Percentiles rank a stretch among this genome's conserved stretches.
These are phyloP conservation scores for Spongilla lacustris DNA, from an alignment of 37 sponge, comb jelly and placozoan species.

Conservation along the genomic window DNA sequence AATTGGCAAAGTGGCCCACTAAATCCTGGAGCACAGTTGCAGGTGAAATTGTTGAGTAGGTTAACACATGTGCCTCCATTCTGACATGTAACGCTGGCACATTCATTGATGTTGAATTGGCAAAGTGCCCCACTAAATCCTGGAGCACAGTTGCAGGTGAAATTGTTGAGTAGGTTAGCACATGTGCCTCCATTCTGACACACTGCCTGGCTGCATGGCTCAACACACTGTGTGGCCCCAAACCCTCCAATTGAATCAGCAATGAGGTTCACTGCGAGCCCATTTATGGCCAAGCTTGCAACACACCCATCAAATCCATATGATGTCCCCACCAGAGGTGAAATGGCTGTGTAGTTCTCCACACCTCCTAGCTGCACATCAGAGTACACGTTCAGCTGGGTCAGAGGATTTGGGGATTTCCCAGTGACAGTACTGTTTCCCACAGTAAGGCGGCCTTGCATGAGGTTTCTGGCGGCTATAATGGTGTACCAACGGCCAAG, in stretches of 20 bases:
- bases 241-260: constrained; percentile 39
- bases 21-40: constrained; percentile 33
- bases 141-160: constrained; percentile 32
- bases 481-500: constrained; percentile 50
- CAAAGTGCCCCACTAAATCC: constrained; percentile 49
- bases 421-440: background rate
- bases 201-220: background rate
- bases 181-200: constrained; percentile 37
- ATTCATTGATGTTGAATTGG: constrained; percentile 44
- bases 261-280: constrained; percentile 15
- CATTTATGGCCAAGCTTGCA: constrained; percentile 12
- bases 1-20: constrained; percentile 30
- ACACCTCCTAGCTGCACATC: constrained; percentile 59
- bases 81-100: constrained; percentile 9
- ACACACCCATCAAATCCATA: constrained; percentile 71
- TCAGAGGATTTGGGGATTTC: constrained; percentile 14
- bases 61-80: constrained; percentile 51
- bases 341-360: constrained; percentile 8
- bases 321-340: constrained; percentile 9
- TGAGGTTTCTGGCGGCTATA: constrained; percentile 14
- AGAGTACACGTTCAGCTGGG: constrained; percentile 37
- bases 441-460: constrained; percentile 36
- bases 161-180: constrained; percentile 27
- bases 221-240: constrained; percentile 32
- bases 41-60: background rate